phyloP scores from a whole-genome alignment of 2,888 invertebrate genomes.

The Macrosiphum euphorbiae region DNA sequence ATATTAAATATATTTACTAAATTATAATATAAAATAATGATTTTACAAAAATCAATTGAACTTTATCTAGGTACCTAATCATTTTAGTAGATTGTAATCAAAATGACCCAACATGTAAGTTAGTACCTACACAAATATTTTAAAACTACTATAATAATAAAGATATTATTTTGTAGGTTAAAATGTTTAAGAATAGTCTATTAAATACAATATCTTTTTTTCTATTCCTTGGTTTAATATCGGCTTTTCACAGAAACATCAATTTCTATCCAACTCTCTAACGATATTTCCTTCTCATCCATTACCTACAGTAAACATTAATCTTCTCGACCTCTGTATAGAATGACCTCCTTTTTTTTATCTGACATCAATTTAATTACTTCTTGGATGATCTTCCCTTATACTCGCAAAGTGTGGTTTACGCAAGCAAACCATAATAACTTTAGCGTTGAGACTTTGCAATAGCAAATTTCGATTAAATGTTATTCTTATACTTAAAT shows the following conservation, averaged over 20 bases:
- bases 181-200: neutral
- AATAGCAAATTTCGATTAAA: neutral
- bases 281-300: conserved; percentile 45
- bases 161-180: neutral
- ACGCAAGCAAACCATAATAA: conserved; percentile 7
- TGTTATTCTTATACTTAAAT: neutral
- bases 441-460: neutral
- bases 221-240: conserved; percentile 31
- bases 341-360: conserved; percentile 43
- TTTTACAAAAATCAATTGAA: neutral
- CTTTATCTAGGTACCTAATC: neutral
- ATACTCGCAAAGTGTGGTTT: neutral
- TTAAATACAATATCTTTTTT: neutral
- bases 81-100: neutral
- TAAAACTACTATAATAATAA: neutral
- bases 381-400: conserved; percentile 40
- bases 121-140: no score
- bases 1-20: neutral
- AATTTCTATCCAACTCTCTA: conserved; percentile 10
- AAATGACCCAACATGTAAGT: neutral
- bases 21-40: neutral
- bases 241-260: conserved; percentile 17
- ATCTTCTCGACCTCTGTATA: conserved; percentile 27
- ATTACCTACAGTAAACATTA: conserved; percentile 52
- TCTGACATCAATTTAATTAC: conserved; percentile 57